Conservation (phyloP, 2,888 invertebrate genomes). For the Hedya salicella region DNA sequence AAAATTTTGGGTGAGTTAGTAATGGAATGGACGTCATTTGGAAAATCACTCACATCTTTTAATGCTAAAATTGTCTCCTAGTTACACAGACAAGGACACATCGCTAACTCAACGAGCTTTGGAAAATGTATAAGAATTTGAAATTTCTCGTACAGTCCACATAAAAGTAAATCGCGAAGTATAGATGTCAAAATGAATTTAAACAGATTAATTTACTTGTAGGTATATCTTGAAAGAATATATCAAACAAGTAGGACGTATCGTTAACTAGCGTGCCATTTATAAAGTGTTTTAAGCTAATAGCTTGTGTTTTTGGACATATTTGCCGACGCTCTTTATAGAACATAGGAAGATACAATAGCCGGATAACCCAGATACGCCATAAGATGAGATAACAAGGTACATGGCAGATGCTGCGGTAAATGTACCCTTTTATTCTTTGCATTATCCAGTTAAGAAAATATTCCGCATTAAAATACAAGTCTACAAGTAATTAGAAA, state of each 20-base stretch:
- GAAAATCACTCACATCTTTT: slow-evolving; percentile 27
- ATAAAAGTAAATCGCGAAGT: background rate
- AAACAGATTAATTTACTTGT: too few species aligned
- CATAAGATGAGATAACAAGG: slow-evolving; percentile 28
- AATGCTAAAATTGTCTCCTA: slow-evolving; percentile 36
- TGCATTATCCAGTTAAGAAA: slow-evolving; percentile 5
- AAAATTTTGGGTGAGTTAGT: background rate
- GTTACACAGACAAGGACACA: slow-evolving; percentile 36
- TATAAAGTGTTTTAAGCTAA: too few species aligned
- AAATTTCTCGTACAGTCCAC: slow-evolving; percentile 13
- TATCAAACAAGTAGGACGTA: too few species aligned
- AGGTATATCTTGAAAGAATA: too few species aligned
- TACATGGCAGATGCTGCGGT: slow-evolving; percentile 14
- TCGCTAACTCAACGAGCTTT: slow-evolving; percentile 20
- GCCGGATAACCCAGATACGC: slow-evolving; percentile 26
- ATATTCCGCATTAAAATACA: background rate
- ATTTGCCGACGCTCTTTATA: slow-evolving; percentile 29
- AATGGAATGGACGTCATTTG: background rate
- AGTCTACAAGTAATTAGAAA: background rate
- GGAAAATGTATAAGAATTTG: slow-evolving; percentile 22
- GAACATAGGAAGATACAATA: slow-evolving; percentile 10
- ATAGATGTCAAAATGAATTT: too few species aligned
- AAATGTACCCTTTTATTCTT: slow-evolving; percentile 1
- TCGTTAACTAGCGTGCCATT: too few species aligned
- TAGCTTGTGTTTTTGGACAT: background rate